Conservation (phyloP, 2,888 invertebrate genomes). For the Epinotia brunnichana region DNA sequence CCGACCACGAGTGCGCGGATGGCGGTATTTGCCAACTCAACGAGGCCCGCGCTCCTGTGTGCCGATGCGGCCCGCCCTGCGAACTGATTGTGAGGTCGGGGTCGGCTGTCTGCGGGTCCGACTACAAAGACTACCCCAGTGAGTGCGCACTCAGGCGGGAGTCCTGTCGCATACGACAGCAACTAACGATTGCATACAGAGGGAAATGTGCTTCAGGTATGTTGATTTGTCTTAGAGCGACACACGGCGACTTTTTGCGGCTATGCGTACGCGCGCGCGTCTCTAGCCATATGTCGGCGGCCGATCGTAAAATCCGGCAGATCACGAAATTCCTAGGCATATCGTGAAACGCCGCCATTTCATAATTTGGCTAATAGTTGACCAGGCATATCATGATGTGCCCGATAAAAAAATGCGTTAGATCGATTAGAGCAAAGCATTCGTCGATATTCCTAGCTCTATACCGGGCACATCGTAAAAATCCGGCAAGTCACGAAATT, state of each 20-base stretch:
- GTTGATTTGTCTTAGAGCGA: background rate
- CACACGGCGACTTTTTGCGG: background rate
- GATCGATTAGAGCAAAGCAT: too few relatives aligned
- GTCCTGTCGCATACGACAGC: constrained; percentile 89
- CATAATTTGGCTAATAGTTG: too few relatives aligned
- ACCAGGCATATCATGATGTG: too few relatives aligned
- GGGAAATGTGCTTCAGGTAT: constrained; percentile 92
- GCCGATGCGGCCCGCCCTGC: constrained; percentile 91
- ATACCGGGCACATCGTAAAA: too few relatives aligned
- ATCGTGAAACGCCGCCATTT: too few relatives aligned
- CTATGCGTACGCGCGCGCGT: background rate
- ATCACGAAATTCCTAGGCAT: too few relatives aligned
- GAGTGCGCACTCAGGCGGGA: constrained; percentile 91
- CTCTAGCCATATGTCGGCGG: too few relatives aligned
- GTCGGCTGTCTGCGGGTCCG: constrained; percentile 89
- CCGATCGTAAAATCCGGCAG: too few relatives aligned
- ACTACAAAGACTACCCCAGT: constrained; percentile 91
- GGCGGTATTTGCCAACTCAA: constrained; percentile 93
- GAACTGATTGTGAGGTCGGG: constrained; percentile 88
- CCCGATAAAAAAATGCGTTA: too few relatives aligned
- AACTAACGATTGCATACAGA: constrained; percentile 90
- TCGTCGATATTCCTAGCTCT: too few relatives aligned
- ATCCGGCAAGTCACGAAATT: too few relatives aligned
- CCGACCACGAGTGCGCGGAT: constrained; percentile 89
- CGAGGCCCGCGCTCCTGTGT: constrained; percentile 89